Evolutionary conservation across 2,797 vertebrate genomes (phyloP).

Genomic region (Toxotes lorentzi): DNA sequence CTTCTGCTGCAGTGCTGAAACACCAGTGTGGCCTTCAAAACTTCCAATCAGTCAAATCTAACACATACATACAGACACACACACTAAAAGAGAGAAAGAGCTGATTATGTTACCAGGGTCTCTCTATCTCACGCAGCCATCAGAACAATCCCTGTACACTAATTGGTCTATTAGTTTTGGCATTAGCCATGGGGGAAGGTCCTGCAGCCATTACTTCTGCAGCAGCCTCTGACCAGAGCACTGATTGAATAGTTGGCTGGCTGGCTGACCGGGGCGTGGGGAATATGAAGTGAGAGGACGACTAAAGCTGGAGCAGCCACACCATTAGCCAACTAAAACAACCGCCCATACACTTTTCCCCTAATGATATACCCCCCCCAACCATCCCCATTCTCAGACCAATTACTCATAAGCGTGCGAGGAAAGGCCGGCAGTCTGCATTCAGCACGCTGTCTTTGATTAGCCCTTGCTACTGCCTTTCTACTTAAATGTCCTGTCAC

Average conservation of each 20-base stretch:
- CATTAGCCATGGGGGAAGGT: conserved; percentile 65
- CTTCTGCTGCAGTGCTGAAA: neutral
- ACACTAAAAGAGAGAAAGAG: conserved; percentile 11
- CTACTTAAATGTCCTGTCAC: conserved; percentile 48
- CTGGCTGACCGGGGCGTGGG: conserved; percentile 28
- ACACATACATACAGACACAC: conserved; percentile 16
- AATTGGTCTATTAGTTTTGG: conserved; percentile 78
- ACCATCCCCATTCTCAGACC: conserved; percentile 11
- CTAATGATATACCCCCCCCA: conserved; percentile 38
- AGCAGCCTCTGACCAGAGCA: conserved; percentile 38
- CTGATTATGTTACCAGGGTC: conserved; percentile 21
- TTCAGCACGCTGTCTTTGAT: conserved; percentile 53
- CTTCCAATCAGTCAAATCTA: conserved; percentile 6
- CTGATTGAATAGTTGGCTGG: conserved; percentile 60
- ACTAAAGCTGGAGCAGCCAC: conserved; percentile 32
- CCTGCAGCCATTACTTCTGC: conserved; percentile 57
- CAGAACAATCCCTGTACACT: conserved; percentile 64
- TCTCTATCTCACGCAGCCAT: conserved; percentile 62
- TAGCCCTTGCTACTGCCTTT: conserved; percentile 43
- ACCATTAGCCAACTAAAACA: conserved; percentile 73
- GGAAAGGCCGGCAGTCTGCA: conserved; percentile 39
- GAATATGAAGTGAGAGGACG: conserved; percentile 50
- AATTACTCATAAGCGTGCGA: conserved; percentile 55
- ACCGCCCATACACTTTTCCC: conserved; percentile 32
- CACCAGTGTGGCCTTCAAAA: neutral